Evolutionary conservation across 2,888 invertebrate genomes (phyloP).

Genomic region (Lochmaea crataegi): DNA sequence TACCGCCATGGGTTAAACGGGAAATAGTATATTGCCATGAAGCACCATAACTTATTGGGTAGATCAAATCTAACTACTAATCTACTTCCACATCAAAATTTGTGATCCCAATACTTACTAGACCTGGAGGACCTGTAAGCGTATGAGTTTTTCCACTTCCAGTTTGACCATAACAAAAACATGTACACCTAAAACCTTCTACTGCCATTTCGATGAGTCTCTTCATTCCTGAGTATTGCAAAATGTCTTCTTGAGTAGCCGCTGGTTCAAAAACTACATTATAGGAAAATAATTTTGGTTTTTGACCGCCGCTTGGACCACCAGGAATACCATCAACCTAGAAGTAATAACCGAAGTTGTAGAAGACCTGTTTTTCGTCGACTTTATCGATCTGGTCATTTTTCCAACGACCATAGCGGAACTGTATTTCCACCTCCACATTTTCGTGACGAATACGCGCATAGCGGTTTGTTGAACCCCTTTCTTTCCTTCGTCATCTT

Average conservation of each 20-base stretch:
- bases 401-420: too few relatives aligned
- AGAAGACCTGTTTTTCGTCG: too few relatives aligned
- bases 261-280: conserved; percentile 95
- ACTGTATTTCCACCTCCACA: too few relatives aligned
- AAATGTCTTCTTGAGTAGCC: conserved; percentile 85
- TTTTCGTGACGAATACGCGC: too few relatives aligned
- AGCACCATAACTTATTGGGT: too few relatives aligned
- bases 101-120: conserved; percentile 69
- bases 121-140: conserved; percentile 88
- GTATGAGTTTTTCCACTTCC: conserved; percentile 98
- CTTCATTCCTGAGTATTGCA: conserved; percentile 91
- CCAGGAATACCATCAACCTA: conserved; percentile 67
- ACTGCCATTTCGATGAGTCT: conserved; percentile 93
- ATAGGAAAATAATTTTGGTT: conserved; percentile 90
- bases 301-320: conserved; percentile 71
- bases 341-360: neutral
- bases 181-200: conserved; percentile 93
- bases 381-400: too few relatives aligned
- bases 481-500: too few relatives aligned
- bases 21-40: too few relatives aligned
- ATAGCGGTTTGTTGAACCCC: too few relatives aligned
- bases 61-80: neutral
- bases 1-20: too few relatives aligned
- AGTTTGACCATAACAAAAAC: conserved; percentile 96
- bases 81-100: neutral